Conservation (phyloP, 2,888 invertebrate species). For the Gnatocerus cornutus region DNA sequence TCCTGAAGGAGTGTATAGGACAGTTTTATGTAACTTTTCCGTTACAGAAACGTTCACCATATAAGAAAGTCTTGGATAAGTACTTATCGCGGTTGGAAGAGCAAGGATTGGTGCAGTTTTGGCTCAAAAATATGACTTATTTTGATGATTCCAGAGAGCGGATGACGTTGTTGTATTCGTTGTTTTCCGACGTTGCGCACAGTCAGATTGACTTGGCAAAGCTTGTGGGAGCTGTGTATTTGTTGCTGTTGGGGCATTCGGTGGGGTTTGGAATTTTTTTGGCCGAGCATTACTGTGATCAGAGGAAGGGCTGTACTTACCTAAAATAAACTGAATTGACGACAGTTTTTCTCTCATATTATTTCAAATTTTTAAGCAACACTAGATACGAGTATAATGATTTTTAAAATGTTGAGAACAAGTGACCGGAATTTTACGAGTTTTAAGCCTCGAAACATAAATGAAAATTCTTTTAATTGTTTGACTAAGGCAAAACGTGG, state of each 20-base stretch:
- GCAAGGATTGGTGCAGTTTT: constrained; percentile 54
- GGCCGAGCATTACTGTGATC: not conserved
- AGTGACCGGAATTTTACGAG: too few relatives aligned
- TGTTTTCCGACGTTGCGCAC: constrained; percentile 13
- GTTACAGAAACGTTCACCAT: constrained; percentile 57
- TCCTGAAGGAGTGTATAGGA: constrained; percentile 55
- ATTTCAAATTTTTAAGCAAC: too few relatives aligned
- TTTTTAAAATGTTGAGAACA: too few relatives aligned
- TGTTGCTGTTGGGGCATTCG: constrained; percentile 48
- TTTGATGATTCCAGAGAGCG: constrained; percentile 17
- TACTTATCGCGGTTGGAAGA: constrained; percentile 51
- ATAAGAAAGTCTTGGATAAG: constrained; percentile 50
- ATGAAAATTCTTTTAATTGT: too few relatives aligned
- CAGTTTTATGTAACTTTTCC: constrained; percentile 55
- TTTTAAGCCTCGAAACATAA: too few relatives aligned
- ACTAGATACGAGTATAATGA: too few relatives aligned
- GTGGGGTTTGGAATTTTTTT: not conserved
- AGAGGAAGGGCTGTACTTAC: too few relatives aligned
- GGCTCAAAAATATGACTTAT: constrained; percentile 43
- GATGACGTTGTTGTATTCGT: constrained; percentile 9
- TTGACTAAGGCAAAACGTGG: too few relatives aligned
- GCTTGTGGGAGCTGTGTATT: constrained; percentile 51
- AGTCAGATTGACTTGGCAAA: constrained; percentile 48
- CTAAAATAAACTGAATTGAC: too few relatives aligned
- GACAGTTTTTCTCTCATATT: too few relatives aligned